Percentiles rank a stretch among this genome's conserved stretches.
Evolutionary conservation across 2,888 invertebrate genomes (phyloP).

Genomic region (Physocephala rufipes): DNA sequence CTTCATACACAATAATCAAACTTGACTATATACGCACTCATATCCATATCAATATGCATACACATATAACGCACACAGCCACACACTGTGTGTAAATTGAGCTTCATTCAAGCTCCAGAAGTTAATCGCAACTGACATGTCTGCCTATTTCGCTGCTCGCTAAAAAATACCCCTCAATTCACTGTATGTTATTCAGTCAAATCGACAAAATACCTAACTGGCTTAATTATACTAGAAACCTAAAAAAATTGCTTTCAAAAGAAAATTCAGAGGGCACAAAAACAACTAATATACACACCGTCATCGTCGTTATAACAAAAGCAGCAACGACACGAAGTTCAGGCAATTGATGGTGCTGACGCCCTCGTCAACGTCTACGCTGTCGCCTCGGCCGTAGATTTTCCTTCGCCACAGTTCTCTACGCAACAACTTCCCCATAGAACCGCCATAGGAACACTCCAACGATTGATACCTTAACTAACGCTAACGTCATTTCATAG

Average conservation of each 20-base stretch:
- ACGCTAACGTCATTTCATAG: not conserved
- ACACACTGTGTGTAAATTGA: not conserved
- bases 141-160: not conserved
- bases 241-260: not conserved
- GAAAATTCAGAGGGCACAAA: not conserved
- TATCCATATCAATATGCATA: not conserved
- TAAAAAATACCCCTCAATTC: not conserved
- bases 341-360: not conserved
- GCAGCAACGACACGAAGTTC: constrained; percentile 4
- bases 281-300: constrained; percentile 14
- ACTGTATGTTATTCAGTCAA: not conserved
- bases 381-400: not conserved
- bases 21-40: not conserved
- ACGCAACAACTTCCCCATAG: no score
- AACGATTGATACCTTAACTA: no score
- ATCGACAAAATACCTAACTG: not conserved
- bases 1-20: no score
- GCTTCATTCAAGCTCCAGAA: constrained; percentile 10
- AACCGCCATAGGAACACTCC: no score
- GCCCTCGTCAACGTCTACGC: not conserved
- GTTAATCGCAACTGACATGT: not conserved
- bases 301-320: not conserved
- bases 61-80: constrained; percentile 1
- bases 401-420: not conserved
- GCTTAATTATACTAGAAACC: no score